These are phyloP conservation scores for Carabus problematicus DNA, from an alignment of 2,888 invertebrate genomes.

Conservation along the genomic window DNA sequence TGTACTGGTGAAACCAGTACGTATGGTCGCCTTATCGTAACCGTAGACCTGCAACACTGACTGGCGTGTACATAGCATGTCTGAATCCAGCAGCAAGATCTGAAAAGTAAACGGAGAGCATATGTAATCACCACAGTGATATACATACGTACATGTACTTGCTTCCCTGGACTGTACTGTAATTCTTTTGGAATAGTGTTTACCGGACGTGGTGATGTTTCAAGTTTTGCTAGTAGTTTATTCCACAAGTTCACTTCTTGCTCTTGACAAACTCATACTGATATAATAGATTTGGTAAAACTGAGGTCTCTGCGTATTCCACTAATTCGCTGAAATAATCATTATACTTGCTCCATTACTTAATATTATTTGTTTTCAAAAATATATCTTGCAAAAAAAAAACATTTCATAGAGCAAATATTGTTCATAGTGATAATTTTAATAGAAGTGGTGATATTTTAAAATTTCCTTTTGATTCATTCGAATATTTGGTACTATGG, in stretches of 20 bases:
- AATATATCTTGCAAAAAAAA: too few relatives aligned
- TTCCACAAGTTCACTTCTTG: conserved; percentile 58
- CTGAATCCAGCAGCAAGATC: conserved; percentile 61
- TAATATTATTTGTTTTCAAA: too few relatives aligned
- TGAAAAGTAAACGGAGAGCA: conserved; percentile 51
- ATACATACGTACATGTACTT: too few relatives aligned
- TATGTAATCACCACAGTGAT: too few relatives aligned
- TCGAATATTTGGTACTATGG: too few relatives aligned
- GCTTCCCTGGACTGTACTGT: conserved; percentile 53
- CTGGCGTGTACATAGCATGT: conserved; percentile 69
- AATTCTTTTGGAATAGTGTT: conserved; percentile 51
- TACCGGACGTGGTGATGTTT: conserved; percentile 45
- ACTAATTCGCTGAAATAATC: too few relatives aligned
- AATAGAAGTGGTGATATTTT: too few relatives aligned
- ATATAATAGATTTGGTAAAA: conserved; percentile 66
- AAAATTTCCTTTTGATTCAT: too few relatives aligned
- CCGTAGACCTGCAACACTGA: conserved; percentile 62
- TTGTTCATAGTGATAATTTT: too few relatives aligned
- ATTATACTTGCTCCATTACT: conserved; percentile 67
- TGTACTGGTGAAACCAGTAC: too few relatives aligned
- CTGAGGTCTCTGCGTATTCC: conserved; percentile 63
- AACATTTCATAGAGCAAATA: too few relatives aligned
- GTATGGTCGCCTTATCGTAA: too few relatives aligned
- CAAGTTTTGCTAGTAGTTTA: conserved; percentile 57
- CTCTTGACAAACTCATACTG: conserved; percentile 55